Evolutionary conservation across 2,113 vertebrate species (phyloP).

Genomic region (Psettodes erumei): DNA sequence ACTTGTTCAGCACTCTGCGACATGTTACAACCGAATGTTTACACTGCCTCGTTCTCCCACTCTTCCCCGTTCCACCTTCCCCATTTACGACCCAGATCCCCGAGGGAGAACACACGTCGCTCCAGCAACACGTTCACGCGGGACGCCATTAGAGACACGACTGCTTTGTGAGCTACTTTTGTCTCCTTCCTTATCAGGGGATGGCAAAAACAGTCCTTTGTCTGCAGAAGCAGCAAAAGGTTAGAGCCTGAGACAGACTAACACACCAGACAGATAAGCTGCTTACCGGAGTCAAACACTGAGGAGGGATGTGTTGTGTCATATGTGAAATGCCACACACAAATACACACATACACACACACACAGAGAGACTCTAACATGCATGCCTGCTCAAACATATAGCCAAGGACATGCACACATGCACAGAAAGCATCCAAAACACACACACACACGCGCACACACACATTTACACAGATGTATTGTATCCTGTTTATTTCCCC

Average conservation of each 20-base stretch:
- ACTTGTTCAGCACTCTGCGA: constrained; percentile 33
- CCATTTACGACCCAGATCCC: constrained; percentile 62
- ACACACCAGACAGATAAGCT: constrained; percentile 76
- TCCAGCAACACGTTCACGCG: constrained; percentile 67
- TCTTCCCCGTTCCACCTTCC: constrained; percentile 56
- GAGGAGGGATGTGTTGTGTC: constrained; percentile 73
- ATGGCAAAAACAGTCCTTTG: constrained; percentile 71
- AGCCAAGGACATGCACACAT: constrained; percentile 20
- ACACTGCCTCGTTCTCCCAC: constrained; percentile 58
- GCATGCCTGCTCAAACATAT: constrained; percentile 29
- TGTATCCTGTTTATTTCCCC: constrained; percentile 48
- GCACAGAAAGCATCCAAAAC: constrained; percentile 6
- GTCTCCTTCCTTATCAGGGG: constrained; percentile 74
- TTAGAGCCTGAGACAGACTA: constrained; percentile 72
- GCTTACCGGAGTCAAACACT: constrained; percentile 80
- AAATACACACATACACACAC: constrained; percentile 23
- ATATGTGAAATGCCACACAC: constrained; percentile 63
- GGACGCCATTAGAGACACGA: constrained; percentile 70
- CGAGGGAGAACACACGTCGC: constrained; percentile 59
- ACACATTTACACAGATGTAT: constrained; percentile 3
- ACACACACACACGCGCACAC: background rate
- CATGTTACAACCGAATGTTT: constrained; percentile 68
- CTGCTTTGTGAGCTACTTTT: constrained; percentile 74
- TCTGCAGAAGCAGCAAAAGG: constrained; percentile 75
- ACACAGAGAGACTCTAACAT: background rate